Evolutionary conservation across 1,140 invertebrate species (phyloP).

Genomic region (Hetaerina americana): DNA sequence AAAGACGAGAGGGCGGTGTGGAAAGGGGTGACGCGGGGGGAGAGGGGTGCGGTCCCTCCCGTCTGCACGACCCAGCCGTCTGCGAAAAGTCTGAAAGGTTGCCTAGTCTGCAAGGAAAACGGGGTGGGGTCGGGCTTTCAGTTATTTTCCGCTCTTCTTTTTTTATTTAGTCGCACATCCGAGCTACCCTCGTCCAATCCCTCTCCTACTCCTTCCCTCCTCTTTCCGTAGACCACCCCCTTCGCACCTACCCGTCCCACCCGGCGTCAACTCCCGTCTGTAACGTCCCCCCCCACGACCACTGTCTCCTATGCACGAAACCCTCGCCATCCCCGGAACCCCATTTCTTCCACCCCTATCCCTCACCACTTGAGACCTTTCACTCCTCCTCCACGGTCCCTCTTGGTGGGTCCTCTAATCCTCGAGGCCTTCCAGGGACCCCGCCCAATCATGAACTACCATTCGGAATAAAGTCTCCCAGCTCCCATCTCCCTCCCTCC

Average conservation of each 20-base stretch:
- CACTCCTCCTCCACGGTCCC: background rate
- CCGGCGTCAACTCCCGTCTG: background rate
- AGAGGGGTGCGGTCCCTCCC: background rate
- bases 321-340: too few species aligned
- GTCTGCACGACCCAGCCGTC: background rate
- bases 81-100: background rate
- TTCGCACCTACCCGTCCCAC: background rate
- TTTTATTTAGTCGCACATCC: too few species aligned
- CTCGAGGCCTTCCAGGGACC: too few species aligned
- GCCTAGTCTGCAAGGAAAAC: background rate
- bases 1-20: too few species aligned
- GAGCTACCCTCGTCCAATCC: too few species aligned
- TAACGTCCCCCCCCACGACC: background rate
- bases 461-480: background rate
- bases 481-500: background rate
- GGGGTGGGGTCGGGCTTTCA: background rate
- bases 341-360: background rate
- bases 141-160: too few species aligned
- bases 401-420: too few species aligned
- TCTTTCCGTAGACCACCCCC: background rate
- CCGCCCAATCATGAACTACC: background rate
- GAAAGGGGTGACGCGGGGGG: background rate
- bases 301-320: background rate
- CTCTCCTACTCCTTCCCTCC: background rate
- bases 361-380: background rate